Base-by-base conservation (phyloP, 23 tunicate species). In the Diplosoma virens region DNA sequence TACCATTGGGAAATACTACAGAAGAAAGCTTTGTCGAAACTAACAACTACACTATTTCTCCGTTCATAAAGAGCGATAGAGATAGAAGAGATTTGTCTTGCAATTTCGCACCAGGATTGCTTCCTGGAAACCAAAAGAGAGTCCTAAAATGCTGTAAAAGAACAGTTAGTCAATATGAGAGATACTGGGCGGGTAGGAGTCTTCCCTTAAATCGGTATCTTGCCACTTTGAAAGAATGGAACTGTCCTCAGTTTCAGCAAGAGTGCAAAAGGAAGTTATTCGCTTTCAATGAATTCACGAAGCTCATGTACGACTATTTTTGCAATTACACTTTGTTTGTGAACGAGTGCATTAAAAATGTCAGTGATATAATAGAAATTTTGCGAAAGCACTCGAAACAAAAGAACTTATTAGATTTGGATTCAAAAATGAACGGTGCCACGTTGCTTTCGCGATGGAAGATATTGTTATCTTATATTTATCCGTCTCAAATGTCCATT, bases 151-250 rank as follows among this genome's bases (percentile, higher is more conserved):
- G 93, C 54, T 86, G 93, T 58, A 46, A 27, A 53, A 3, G 18
- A 32, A 65, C 59, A 0, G 67, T 64, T 2, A 70, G 46, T 27
- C 7, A 70, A 32, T 86, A 53, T 46, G 53, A 64, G 28, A 5
- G 17, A n/a, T 1, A 6, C 24, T 86, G 93, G 93, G 71, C 76
- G 20, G 52, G 74, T 2, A 34, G 50, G 21, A 67, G 28, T 23
- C 30, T 35, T 5, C 74, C 74, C 3, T 67, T 86, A 4, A 80
- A 79, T 32, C 2, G 81, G 71, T 73, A 60, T 37, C 60, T 86
- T 16, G 86, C 48, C 25, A 59, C 76, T 9, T 41, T 86, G 35
- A 46, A 75, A 36, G 60, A 76, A 1, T 86, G 93, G 93, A 50
- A 66, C 1, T 86, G 93, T 66, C 75, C 78, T 1, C 86, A 86